Evolutionary conservation across 2,113 vertebrate genomes (phyloP), one percentile per base, ranked within the genome.

Genomic region (Panthera tigris): DNA sequence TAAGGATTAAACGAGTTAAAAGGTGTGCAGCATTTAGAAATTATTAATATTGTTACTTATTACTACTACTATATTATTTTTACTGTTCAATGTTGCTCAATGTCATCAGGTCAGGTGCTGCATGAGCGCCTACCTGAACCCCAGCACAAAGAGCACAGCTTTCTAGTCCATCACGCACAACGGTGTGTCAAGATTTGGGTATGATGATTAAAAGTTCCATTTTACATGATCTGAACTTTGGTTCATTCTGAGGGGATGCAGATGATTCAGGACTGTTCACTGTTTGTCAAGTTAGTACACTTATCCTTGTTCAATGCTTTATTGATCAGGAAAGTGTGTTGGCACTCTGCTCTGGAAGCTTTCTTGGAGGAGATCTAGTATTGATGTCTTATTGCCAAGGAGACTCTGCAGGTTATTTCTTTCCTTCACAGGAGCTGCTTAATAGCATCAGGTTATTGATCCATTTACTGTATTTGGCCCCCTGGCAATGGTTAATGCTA

Each of bases 391-490:
- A 91, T 84, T 84, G 48, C 45, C 80, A 84, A 96, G 73, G 57
- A 88, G 14, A 88, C 50, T 73, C n/a, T 57, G n/a, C 25, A 36
- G 18, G 10, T 7, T 79, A 80, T 94, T 96, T 92, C 61, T 91
- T 91, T 97, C 79, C 74, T 95, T 90, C 66, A 48, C 57, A 69
- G 85, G 33, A 95, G n/a, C 12, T 93, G 55, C 76, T 74, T 90
- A 94, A 95, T 65, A 91, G 33, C 81, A 96, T 85, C 66, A 87
- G 55, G 8, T 41, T 88, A 97, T 97, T 93, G 89, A 96, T 86
- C 66, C 65, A 88, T 96, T 96, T 97, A 93, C 82, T 91, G 69
- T 87, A 80, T 87, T 68, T 95, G 76, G 63, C 31, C 82, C 52
- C 69, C 57, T 78, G 92, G 91, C 29, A 93, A 57, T 82, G 18